These are phyloP conservation scores for Macrosteles quadrilineatus DNA, from an alignment of 1,140 invertebrate genomes.

Conservation along the genomic window DNA sequence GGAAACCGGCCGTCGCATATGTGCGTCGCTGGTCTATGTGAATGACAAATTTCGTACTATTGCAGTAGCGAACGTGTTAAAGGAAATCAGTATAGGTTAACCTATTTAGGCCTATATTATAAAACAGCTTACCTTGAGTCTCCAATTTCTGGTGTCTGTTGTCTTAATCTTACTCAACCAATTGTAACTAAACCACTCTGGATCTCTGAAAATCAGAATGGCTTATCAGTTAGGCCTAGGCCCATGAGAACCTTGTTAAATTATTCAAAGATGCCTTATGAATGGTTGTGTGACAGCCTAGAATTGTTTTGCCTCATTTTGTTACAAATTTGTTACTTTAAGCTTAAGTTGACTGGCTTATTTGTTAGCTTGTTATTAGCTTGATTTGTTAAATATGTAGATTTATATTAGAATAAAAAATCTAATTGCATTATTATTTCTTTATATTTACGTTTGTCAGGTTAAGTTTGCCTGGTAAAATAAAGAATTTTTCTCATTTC, in stretches of 20 bases:
- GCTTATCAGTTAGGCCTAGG: neutral
- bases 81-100: too few relatives aligned
- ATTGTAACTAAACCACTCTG: constrained; percentile 60
- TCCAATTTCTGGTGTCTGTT: constrained; percentile 78
- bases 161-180: constrained; percentile 87
- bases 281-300: neutral
- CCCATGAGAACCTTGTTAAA: neutral
- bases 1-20: too few relatives aligned
- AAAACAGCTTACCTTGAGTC: constrained; percentile 67
- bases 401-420: too few relatives aligned
- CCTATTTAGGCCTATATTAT: neutral
- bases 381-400: too few relatives aligned
- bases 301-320: neutral
- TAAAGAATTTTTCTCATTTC: too few relatives aligned
- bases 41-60: too few relatives aligned
- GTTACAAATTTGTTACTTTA: neutral
- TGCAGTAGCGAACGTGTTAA: too few relatives aligned
- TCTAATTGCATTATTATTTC: too few relatives aligned
- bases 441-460: too few relatives aligned
- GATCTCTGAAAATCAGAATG: constrained; percentile 51
- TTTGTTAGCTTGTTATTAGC: too few relatives aligned
- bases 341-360: neutral
- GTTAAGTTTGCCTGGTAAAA: too few relatives aligned
- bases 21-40: too few relatives aligned
- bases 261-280: neutral